Base-by-base conservation (phyloP, 2,113 vertebrate species). In the Plecturocebus donacophilus region DNA sequence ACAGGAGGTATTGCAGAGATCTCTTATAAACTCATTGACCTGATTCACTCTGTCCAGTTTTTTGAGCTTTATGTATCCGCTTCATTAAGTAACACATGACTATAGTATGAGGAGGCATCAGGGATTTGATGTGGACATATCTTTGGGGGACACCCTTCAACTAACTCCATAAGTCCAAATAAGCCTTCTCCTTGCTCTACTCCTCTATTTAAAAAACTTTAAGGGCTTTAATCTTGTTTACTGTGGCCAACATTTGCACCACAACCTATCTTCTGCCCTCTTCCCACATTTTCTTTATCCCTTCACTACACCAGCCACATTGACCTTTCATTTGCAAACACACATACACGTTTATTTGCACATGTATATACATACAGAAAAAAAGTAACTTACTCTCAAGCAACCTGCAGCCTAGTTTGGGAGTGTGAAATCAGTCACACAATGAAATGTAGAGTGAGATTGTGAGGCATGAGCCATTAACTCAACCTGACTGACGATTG, bases 1-100 rank as follows among this genome's bases (percentile, higher is more conserved):
- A 7, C 12, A 1, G 8, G 3, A 17, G 17, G 3, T 30, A 49
- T 2, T 32, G 66, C 19, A 42, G 35, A 1, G 5, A 1, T 61
- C 42, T n/a, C 10, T 19, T 42, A 8, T 5, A 27, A 27, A 20
- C 45, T 77, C n/a, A 21, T 3, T 32, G 21, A 23, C 40, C 23
- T 27, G 12, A 9, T 2, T 2, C 71, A 27, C 2, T 32, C 32
- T 4, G 25, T 38, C 6, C 13, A 40, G 17, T 64, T 25, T 35
- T 30, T 30, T 73, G 13, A 73, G 5, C 1, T 49, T 61, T 27
- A 17, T 20, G 10, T 35, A 25, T 21, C 8, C 25, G 35, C 11
- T 8, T 30, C 14, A 19, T 20, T 54, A 64, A 32, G 42, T 1
- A 4, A 47, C 45, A 25, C 73, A 45, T 47, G 75, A 32, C 27